Evolutionary conservation across 1,140 invertebrate genomes (phyloP), one percentile per base, ranked within the genome.

Genomic region (Bombus pascuorum): DNA sequence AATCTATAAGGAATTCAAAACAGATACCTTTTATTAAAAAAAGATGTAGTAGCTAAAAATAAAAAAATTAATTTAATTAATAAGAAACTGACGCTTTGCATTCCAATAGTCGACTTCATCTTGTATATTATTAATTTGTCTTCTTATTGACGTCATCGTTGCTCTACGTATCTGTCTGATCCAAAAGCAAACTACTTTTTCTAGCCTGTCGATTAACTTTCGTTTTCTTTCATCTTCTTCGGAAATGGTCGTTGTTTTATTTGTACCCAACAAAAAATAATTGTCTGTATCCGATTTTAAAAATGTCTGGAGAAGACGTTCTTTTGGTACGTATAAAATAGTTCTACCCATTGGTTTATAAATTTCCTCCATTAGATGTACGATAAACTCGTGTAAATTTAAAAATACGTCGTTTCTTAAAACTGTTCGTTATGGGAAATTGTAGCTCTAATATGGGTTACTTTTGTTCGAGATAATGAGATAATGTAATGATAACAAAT

Each of bases 91-190:
- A 91, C 90, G 68, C 66, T 77, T 87, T 13, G 65, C 68, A 90
- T 97, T 96, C 98, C 98, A 99, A 94, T 98, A 98, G 85, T 97
- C 96, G 87, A 97, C 97, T 95, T 98, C 98, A 90, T 98, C 98
- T 3, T 96, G 95, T 0, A 98, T 97, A 59, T 97, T 97, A 73
- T 96, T 93, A 53, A 96, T 95, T 90, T 97, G 97, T 80, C n/a
- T 83, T 12, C 74, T 86, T 6, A 65, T 66, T 32, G 85, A 86
- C 76, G 95, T 94, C 88, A 97, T 96, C 0, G 98, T 93, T 65
- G 97, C 96, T 13, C 97, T 96, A 89, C 97, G 97, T 47, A 99
- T 97, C 91, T 98, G 97, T 73, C 97, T 96, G 1, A 97, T 97
- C 98, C 98, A 99, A 91, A 97, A 97, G 39, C 97, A 96, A 47